A percentile compares a stretch with the other conserved stretches of the same genome.
These are phyloP conservation scores for Poliocrania exsul DNA, from an alignment of 2,797 vertebrate genomes.

Conservation along the genomic window DNA sequence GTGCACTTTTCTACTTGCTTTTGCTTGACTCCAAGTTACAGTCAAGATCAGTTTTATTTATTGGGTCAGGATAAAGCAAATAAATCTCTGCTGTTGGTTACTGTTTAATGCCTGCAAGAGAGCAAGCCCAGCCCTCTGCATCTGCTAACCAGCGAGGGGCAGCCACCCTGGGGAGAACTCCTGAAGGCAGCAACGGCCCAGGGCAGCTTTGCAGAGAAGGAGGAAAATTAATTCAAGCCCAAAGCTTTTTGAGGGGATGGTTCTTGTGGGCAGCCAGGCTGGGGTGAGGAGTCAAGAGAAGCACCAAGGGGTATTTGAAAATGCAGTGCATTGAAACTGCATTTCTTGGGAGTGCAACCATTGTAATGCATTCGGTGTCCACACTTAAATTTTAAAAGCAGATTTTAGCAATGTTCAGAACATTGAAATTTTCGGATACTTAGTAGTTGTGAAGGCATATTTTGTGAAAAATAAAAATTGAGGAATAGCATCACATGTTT, in stretches of 20 bases:
- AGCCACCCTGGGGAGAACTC: background rate
- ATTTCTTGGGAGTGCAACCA: background rate
- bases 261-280: background rate
- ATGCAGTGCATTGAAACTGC: rapidly evolving
- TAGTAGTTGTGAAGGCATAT: background rate
- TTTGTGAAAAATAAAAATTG: background rate
- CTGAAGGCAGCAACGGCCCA: background rate
- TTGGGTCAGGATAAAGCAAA: background rate
- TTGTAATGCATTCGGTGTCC: background rate
- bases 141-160: constrained; percentile 14
- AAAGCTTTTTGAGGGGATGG: background rate
- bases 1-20: background rate
- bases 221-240: background rate
- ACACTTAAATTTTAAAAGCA: background rate
- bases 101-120: background rate
- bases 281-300: background rate
- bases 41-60: background rate
- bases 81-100: background rate
- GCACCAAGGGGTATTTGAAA: background rate
- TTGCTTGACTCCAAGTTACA: background rate
- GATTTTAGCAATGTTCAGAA: background rate
- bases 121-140: background rate
- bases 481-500: background rate
- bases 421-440: background rate
- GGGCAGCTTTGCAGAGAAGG: background rate